A percentile compares a stretch with the other conserved stretches of the same genome.
Evolutionary conservation across 2,888 invertebrate species (phyloP).

Genomic region (Rhorus exstirpatorius): DNA sequence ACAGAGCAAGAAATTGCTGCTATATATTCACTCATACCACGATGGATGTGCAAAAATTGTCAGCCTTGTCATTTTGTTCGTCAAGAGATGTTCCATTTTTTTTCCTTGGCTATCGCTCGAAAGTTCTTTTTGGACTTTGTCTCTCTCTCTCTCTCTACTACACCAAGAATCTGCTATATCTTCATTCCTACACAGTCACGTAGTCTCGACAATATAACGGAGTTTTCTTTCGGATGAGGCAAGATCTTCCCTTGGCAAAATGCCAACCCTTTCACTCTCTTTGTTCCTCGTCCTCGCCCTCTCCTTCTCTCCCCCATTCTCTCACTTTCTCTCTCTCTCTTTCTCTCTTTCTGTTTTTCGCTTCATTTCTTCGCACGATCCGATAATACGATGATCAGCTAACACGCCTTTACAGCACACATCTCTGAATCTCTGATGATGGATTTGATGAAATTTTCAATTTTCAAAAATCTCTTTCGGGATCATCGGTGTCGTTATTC

Average conservation of each 20-base stretch:
- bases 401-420: constrained; percentile 39
- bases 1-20: constrained; percentile 36
- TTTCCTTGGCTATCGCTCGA: constrained; percentile 41
- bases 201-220: constrained; percentile 47
- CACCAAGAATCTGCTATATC: constrained; percentile 29
- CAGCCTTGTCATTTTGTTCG: constrained; percentile 38
- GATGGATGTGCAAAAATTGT: constrained; percentile 44
- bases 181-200: constrained; percentile 48
- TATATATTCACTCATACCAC: constrained; percentile 33
- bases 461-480: constrained; percentile 27
- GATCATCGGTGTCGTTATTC: constrained; percentile 29
- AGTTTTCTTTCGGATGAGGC: constrained; percentile 53
- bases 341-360: constrained; percentile 41
- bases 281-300: constrained; percentile 25
- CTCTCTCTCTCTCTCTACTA: constrained; percentile 19
- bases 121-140: constrained; percentile 54
- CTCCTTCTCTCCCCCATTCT: background rate
- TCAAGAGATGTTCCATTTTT: constrained; percentile 42
- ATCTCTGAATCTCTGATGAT: constrained; percentile 15
- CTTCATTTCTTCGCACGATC: constrained; percentile 54
- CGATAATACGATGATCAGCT: constrained; percentile 59
- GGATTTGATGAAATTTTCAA: constrained; percentile 40
- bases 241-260: constrained; percentile 53
- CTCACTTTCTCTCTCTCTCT: constrained; percentile 17
- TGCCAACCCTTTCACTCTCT: constrained; percentile 54